Evolutionary conservation across 64 coral and sea anemone genomes (phyloP).

Genomic region (Acropora yongei): DNA sequence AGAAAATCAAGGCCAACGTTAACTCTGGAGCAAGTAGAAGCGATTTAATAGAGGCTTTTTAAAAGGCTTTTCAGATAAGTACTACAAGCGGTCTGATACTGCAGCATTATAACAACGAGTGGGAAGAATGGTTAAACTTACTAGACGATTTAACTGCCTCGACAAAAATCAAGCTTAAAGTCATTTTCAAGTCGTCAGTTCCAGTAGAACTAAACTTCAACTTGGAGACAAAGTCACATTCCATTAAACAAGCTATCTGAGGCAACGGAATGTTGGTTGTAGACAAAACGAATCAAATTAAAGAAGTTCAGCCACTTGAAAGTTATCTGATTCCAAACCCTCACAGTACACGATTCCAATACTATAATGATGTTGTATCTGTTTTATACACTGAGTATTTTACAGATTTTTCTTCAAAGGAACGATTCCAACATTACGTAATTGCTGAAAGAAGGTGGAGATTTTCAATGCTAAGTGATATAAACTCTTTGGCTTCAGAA

Average conservation of each 20-base stretch:
- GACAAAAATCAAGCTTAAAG: slow-evolving; percentile 38
- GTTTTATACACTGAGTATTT: slow-evolving; percentile 28
- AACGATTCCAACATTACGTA: slow-evolving; percentile 29
- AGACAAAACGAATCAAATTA: slow-evolving; percentile 24
- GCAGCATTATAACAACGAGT: slow-evolving; percentile 39
- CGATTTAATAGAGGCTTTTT: slow-evolving; percentile 6
- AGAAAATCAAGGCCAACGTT: slow-evolving; percentile 26
- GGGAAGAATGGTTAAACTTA: slow-evolving; percentile 51
- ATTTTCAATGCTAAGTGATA: slow-evolving; percentile 27
- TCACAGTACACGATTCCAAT: slow-evolving; percentile 18
- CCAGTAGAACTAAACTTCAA: neutral
- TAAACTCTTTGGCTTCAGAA: slow-evolving; percentile 20
- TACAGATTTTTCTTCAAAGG: slow-evolving; percentile 31
- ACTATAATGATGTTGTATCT: slow-evolving; percentile 18
- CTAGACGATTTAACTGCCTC: slow-evolving; percentile 25
- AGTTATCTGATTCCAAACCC: slow-evolving; percentile 23
- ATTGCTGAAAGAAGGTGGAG: slow-evolving; percentile 1
- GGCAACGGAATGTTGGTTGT: slow-evolving; percentile 10
- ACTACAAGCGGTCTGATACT: slow-evolving; percentile 1
- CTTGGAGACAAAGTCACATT: neutral
- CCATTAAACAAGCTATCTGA: neutral
- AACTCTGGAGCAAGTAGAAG: slow-evolving; percentile 1
- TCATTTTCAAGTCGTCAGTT: slow-evolving; percentile 30
- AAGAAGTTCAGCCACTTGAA: slow-evolving; percentile 38
- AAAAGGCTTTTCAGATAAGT: neutral